Percentiles rank a stretch among this genome's conserved stretches.
phyloP scores from a whole-genome alignment of 2,888 invertebrate species.

The Cistogaster globosa region DNA sequence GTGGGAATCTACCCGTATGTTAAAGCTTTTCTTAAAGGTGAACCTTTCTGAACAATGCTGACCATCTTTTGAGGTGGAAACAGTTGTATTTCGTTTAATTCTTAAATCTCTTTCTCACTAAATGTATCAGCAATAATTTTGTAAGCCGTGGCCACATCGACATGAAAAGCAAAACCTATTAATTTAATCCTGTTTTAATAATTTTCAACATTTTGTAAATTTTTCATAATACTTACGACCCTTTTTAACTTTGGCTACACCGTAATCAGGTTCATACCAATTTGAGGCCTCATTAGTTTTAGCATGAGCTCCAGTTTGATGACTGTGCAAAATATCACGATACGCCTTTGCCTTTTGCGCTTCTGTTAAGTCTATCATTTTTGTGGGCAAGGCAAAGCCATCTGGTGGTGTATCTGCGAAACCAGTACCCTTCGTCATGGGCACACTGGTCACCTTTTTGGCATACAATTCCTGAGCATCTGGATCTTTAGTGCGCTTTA shows the following conservation, averaged over 20 bases:
- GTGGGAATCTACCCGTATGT: conserved; percentile 84
- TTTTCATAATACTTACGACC: conserved; percentile 82
- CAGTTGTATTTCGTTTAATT: conserved; percentile 86
- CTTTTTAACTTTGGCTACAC: conserved; percentile 85
- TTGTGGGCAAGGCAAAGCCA: conserved; percentile 10
- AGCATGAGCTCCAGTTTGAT: conserved; percentile 77
- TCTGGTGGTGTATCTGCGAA: conserved; percentile 66
- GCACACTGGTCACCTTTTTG: conserved; percentile 84
- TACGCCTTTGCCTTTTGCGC: conserved; percentile 74
- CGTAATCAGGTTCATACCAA: conserved; percentile 84
- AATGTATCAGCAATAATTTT: conserved; percentile 87
- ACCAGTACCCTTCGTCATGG: conserved; percentile 59
- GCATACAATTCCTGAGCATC: conserved; percentile 85
- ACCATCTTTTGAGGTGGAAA: conserved; percentile 85
- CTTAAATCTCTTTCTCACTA: conserved; percentile 87
- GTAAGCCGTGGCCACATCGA: conserved; percentile 87
- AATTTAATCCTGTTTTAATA: not conserved
- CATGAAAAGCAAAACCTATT: conserved; percentile 87
- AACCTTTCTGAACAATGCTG: conserved; percentile 85
- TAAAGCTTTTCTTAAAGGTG: conserved; percentile 86
- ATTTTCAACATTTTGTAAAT: not conserved
- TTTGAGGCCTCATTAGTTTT: conserved; percentile 81
- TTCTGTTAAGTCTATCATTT: conserved; percentile 44
- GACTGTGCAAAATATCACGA: conserved; percentile 78
- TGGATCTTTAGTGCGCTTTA: conserved; percentile 86